Evolutionary conservation across 2,113 vertebrate species (phyloP).

Genomic region (Onychorhynchus coronatus): DNA sequence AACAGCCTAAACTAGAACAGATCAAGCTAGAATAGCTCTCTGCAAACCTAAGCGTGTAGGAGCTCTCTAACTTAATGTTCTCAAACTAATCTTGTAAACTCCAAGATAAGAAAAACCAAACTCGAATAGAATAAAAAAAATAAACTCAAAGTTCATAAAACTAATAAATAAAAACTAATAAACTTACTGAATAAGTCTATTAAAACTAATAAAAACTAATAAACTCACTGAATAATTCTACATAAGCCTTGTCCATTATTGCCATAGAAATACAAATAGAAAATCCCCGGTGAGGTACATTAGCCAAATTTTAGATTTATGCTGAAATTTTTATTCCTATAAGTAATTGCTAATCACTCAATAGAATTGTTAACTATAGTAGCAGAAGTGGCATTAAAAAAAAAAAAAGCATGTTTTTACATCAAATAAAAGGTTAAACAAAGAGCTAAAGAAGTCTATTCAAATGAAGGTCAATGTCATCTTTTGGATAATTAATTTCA

Average conservation of each 20-base stretch:
- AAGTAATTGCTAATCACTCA: neutral
- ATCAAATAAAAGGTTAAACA: neutral
- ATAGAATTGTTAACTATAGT: neutral
- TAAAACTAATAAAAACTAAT: neutral
- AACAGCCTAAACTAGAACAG: too few relatives aligned
- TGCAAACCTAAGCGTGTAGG: too few relatives aligned
- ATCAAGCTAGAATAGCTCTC: too few relatives aligned
- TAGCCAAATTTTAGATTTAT: neutral
- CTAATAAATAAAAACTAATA: neutral
- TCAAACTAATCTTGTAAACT: neutral
- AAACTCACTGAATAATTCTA: neutral
- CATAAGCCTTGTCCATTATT: neutral
- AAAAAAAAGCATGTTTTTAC: neutral
- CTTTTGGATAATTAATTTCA: neutral
- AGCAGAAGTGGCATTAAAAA: neutral
- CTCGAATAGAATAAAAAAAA: neutral
- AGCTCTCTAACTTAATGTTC: neutral
- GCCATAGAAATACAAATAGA: neutral
- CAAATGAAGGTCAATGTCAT: neutral
- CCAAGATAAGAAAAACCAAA: neutral
- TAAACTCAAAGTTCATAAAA: neutral
- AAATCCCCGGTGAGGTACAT: neutral
- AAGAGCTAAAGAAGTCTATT: constrained; percentile 10
- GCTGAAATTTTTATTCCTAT: neutral
- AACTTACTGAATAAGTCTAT: too few relatives aligned